A percentile compares a stretch with the other conserved stretches of the same genome.
Evolutionary conservation across 1,140 invertebrate species (phyloP).

Genomic region (Ectropis grisescens): DNA sequence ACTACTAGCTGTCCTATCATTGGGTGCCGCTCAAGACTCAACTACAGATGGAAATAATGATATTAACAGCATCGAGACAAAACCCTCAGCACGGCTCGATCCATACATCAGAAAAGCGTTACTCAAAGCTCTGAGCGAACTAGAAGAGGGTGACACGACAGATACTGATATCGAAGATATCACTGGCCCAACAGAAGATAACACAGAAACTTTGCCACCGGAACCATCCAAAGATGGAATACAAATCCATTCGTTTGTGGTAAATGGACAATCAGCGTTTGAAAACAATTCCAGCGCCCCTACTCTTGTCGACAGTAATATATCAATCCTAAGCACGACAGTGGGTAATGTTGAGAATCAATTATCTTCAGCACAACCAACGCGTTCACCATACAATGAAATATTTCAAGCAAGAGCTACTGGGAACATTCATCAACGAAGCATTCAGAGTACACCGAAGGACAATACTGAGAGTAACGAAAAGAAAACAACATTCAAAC

Average conservation of each 20-base stretch:
- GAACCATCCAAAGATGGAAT: constrained; percentile 35
- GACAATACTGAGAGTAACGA: constrained; percentile 21
- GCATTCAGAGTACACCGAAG: constrained; percentile 35
- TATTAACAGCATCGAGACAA: constrained; percentile 54
- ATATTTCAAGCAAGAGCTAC: constrained; percentile 52
- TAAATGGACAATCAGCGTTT: constrained; percentile 60
- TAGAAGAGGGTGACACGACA: constrained; percentile 68
- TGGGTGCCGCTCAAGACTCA: constrained; percentile 39
- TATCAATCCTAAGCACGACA: constrained; percentile 56
- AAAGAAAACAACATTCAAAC: constrained; percentile 30
- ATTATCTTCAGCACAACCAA: constrained; percentile 41
- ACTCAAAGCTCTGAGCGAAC: constrained; percentile 77
- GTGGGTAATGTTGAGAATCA: constrained; percentile 58
- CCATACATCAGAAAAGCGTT: constrained; percentile 78
- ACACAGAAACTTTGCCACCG: constrained; percentile 1
- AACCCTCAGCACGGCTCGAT: constrained; percentile 74
- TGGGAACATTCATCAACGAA: constrained; percentile 52
- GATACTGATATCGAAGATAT: constrained; percentile 32
- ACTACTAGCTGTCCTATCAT: constrained; percentile 18
- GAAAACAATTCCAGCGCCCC: constrained; percentile 34
- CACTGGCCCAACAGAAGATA: constrained; percentile 3
- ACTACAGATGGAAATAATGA: constrained; percentile 42
- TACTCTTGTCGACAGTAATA: constrained; percentile 42
- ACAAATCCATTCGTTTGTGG: constrained; percentile 57
- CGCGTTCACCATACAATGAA: constrained; percentile 45